Evolutionary conservation across 2,113 vertebrate species (phyloP).

Genomic region (Grammomys surdaster): DNA sequence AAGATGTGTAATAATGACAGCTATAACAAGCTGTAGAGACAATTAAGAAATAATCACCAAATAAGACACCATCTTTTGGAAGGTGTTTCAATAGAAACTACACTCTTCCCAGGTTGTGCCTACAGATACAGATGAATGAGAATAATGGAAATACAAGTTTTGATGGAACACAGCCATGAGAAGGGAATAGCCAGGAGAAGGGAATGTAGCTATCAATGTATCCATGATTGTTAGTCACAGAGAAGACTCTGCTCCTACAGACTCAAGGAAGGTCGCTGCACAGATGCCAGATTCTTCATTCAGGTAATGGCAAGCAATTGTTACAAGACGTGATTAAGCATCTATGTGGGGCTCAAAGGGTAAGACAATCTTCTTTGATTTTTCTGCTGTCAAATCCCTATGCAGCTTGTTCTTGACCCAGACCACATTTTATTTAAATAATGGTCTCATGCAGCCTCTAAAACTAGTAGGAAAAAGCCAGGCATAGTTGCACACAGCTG

Average conservation of each 20-base stretch:
- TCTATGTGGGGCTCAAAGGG: too few species aligned
- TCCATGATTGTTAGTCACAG: background rate
- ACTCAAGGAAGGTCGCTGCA: background rate
- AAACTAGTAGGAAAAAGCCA: background rate
- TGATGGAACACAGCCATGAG: background rate
- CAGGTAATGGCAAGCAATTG: background rate
- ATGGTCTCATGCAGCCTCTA: background rate
- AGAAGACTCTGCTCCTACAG: background rate
- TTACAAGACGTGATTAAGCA: background rate
- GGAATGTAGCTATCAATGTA: background rate
- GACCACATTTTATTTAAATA: conserved; percentile 51
- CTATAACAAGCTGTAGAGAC: background rate
- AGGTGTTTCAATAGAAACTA: background rate
- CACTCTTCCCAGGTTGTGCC: background rate
- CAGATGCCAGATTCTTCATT: background rate
- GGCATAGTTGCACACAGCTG: too few species aligned
- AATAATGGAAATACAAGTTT: background rate
- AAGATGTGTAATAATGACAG: background rate
- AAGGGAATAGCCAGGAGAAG: background rate
- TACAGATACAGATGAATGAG: background rate
- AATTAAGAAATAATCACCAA: background rate
- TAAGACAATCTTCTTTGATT: conserved; percentile 44
- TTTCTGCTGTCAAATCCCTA: background rate
- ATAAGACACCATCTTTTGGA: background rate
- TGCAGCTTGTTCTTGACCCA: background rate